phyloP scores from a whole-genome alignment of 2,113 vertebrate species.

The Calypte anna region DNA sequence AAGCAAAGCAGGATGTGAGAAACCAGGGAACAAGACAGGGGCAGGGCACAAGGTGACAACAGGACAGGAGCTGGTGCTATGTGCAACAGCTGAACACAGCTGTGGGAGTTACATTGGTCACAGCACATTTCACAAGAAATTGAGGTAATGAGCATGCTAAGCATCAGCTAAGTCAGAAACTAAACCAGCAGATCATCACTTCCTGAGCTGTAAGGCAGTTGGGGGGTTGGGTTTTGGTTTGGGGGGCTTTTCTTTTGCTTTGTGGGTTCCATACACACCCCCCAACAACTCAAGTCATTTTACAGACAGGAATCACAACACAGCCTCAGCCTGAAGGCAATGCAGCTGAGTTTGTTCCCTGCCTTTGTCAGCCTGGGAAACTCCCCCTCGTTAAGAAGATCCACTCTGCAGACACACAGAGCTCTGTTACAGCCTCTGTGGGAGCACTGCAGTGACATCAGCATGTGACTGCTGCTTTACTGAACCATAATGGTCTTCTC shows the following conservation, averaged over 20 bases:
- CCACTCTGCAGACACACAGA: neutral
- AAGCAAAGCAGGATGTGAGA: neutral
- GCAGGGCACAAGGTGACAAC: neutral
- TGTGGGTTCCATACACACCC: neutral
- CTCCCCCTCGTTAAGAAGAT: neutral
- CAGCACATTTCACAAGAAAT: neutral
- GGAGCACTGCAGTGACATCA: neutral
- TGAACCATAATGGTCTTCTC: neutral
- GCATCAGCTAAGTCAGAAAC: neutral
- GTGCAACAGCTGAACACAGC: neutral
- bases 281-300: neutral
- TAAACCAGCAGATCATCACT: neutral
- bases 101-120: neutral
- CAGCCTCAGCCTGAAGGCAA: neutral
- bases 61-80: neutral
- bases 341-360: neutral
- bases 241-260: neutral
- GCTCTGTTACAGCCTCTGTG: neutral
- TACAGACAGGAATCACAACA: neutral
- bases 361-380: neutral
- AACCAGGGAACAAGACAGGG: accelerated
- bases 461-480: neutral
- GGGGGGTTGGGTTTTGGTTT: neutral
- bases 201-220: neutral
- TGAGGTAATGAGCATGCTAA: neutral